These are phyloP conservation scores for Neofelis nebulosa DNA, from an alignment of 2,113 vertebrate genomes.

Conservation along the genomic window DNA sequence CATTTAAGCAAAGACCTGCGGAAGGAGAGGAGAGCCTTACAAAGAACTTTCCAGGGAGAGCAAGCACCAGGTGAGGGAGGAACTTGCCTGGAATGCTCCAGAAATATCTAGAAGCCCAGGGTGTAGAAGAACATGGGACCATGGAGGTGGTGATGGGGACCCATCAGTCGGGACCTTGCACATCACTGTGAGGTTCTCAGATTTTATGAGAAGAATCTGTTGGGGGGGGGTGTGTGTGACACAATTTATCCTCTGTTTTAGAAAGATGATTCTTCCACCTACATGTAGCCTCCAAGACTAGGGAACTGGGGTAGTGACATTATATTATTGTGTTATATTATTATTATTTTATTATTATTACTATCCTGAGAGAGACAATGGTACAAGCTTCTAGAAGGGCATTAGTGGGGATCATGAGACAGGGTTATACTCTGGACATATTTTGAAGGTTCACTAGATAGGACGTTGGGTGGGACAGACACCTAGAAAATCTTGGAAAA, in stretches of 20 bases:
- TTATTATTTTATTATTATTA: neutral
- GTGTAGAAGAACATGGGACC: neutral
- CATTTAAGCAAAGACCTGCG: neutral
- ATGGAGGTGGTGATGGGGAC: neutral
- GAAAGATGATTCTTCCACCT: neutral
- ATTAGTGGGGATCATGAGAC: neutral
- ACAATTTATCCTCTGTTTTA: neutral
- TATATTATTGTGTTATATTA: neutral
- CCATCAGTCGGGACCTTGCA: neutral
- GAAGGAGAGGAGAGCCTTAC: neutral
- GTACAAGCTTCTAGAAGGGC: neutral
- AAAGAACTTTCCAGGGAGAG: neutral
- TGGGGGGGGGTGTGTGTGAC: no score
- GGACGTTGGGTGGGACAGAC: neutral
- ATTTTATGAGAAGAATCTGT: neutral
- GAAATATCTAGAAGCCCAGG: neutral
- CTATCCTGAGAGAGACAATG: neutral
- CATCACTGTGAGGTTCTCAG: neutral
- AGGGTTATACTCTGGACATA: no score
- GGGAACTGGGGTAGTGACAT: fast-evolving
- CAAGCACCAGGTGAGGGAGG: neutral
- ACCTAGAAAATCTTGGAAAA: no score
- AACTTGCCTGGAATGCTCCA: neutral
- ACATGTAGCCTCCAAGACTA: neutral
- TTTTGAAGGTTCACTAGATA: neutral